A percentile compares a stretch with the other conserved stretches of the same genome.
phyloP scores from a whole-genome alignment of 2,888 invertebrate genomes.

The Horisme vitalbata region DNA sequence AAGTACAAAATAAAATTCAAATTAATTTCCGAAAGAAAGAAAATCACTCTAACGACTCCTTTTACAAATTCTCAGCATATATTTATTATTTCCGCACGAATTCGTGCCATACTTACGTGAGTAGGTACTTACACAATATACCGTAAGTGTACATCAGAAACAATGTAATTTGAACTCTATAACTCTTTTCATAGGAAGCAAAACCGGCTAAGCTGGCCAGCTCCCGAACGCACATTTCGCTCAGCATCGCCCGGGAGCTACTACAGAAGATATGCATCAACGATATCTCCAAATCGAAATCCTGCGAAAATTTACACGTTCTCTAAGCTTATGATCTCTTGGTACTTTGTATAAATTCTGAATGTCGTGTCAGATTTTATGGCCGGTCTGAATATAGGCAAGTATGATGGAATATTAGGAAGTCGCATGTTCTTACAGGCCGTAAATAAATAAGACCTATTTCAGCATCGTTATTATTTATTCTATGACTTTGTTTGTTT shows the following conservation, averaged over 20 bases:
- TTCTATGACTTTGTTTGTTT: too few relatives aligned
- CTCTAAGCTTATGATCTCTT: slow-evolving; percentile 73
- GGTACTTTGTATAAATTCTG: slow-evolving; percentile 32
- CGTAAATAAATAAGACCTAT: too few relatives aligned
- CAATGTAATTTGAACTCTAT: slow-evolving; percentile 27
- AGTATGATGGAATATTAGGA: neutral
- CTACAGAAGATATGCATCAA: slow-evolving; percentile 93
- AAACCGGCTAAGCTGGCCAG: slow-evolving; percentile 87
- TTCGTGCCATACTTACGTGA: too few relatives aligned
- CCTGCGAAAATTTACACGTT: slow-evolving; percentile 93
- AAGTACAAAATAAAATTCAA: neutral
- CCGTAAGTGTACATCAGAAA: neutral
- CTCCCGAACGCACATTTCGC: slow-evolving; percentile 90
- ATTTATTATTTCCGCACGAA: too few relatives aligned
- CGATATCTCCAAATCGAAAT: slow-evolving; percentile 92
- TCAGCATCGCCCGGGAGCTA: slow-evolving; percentile 91
- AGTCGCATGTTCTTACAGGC: neutral
- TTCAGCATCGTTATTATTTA: too few relatives aligned
- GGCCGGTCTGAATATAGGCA: neutral
- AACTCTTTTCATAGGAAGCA: slow-evolving; percentile 64
- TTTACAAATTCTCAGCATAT: neutral
- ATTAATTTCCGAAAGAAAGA: neutral
- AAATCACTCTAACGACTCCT: neutral
- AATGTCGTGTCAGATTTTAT: neutral
- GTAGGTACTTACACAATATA: too few relatives aligned